Conservation (phyloP, 2,797 vertebrate species). For the Pelodytes ibericus region DNA sequence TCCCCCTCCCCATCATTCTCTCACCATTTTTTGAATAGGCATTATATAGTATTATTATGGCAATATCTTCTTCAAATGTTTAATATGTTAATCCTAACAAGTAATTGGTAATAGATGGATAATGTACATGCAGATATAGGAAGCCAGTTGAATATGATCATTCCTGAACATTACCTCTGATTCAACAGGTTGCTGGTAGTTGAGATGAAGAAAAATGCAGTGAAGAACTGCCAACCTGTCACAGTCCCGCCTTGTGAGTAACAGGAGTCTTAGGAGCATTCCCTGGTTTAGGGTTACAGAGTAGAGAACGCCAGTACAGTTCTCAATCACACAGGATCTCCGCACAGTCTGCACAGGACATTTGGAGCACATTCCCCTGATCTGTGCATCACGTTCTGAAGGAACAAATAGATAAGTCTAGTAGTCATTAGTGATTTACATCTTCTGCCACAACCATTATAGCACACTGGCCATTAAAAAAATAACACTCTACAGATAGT, state of each 20-base stretch:
- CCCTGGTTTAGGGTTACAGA: slow-evolving; percentile 68
- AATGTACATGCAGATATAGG: too few species aligned
- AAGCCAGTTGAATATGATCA: too few species aligned
- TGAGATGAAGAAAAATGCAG: slow-evolving; percentile 81
- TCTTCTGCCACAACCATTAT: too few species aligned
- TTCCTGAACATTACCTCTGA: slow-evolving; percentile 65
- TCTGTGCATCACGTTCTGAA: slow-evolving; percentile 75
- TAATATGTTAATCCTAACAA: too few species aligned
- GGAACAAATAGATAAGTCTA: slow-evolving; percentile 8
- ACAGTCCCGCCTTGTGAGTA: slow-evolving; percentile 67
- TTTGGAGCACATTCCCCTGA: slow-evolving; percentile 65
- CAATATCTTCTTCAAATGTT: too few species aligned
- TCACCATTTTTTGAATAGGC: too few species aligned
- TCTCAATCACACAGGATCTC: slow-evolving; percentile 74
- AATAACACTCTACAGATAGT: too few species aligned
- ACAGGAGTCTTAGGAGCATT: slow-evolving; percentile 77
- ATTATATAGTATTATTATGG: too few species aligned
- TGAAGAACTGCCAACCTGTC: slow-evolving; percentile 86
- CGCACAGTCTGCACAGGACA: slow-evolving; percentile 67
- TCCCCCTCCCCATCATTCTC: too few species aligned
- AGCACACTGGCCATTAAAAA: too few species aligned
- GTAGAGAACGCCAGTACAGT: slow-evolving; percentile 73
- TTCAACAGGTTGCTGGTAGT: slow-evolving; percentile 60
- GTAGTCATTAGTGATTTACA: too few species aligned
- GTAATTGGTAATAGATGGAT: too few species aligned